Percentiles rank a stretch among this genome's conserved stretches.
Conservation (phyloP, 1,140 invertebrate genomes). For the Parapsyche elsis region DNA sequence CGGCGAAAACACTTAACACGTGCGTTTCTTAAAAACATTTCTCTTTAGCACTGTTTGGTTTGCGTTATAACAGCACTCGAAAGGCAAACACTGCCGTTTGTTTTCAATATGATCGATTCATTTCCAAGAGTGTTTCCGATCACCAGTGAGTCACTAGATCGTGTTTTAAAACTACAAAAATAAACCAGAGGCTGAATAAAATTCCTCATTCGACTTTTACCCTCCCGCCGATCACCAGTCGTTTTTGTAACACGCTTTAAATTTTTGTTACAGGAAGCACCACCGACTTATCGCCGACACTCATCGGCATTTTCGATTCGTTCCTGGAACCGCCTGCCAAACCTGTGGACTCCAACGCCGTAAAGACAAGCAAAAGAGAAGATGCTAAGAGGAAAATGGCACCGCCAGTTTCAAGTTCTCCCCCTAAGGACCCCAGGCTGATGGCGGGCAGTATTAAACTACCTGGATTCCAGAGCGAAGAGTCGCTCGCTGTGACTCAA, state of each 20-base stretch:
- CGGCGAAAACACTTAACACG: neutral
- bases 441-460: conserved; percentile 64
- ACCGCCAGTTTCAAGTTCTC: conserved; percentile 52
- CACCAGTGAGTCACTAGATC: neutral
- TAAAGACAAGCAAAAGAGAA: conserved; percentile 58
- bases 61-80: neutral
- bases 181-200: neutral
- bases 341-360: neutral
- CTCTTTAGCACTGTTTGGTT: conserved; percentile 4
- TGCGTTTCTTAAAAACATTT: conserved; percentile 12
- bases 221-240: neutral
- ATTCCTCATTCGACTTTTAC: neutral
- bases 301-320: conserved; percentile 70
- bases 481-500: neutral
- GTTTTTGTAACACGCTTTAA: neutral
- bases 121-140: neutral
- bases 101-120: neutral
- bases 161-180: neutral
- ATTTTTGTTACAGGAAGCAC: conserved; percentile 69
- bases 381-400: conserved; percentile 52
- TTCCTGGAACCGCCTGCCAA: conserved; percentile 57
- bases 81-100: neutral
- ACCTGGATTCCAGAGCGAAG: conserved; percentile 54
- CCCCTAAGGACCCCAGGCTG: conserved; percentile 63
- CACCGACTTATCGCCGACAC: conserved; percentile 69